Evolutionary conservation across 2,797 vertebrate species (phyloP).

Genomic region (Champsocephalus gunnari): DNA sequence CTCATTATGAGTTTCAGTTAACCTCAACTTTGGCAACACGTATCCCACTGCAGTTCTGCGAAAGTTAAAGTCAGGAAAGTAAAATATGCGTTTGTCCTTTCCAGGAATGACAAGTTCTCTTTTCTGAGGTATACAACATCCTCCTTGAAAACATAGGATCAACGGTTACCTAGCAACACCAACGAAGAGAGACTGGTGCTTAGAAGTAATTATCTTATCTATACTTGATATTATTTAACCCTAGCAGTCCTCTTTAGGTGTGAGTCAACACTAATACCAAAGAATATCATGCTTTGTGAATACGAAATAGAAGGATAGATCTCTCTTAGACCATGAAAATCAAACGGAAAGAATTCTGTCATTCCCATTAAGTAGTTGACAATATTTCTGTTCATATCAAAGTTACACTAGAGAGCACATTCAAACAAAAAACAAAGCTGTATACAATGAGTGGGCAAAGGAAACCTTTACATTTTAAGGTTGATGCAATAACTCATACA

Average conservation of each 20-base stretch:
- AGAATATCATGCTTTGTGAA: not conserved
- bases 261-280: not conserved
- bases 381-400: not conserved
- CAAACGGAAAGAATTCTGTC: not conserved
- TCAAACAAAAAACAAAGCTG: not conserved
- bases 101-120: conserved; percentile 20
- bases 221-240: conserved; percentile 39
- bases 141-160: conserved; percentile 43
- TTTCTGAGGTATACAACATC: conserved; percentile 42
- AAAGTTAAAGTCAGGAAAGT: conserved; percentile 27
- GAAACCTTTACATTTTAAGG: not conserved
- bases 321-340: not conserved
- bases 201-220: conserved; percentile 18
- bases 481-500: not conserved
- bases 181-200: conserved; percentile 19
- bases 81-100: conserved; percentile 24
- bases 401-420: not conserved
- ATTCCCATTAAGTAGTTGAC: not conserved
- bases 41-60: conserved; percentile 3
- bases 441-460: not conserved
- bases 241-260: not conserved
- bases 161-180: conserved; percentile 66
- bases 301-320: not conserved
- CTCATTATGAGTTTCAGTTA: conserved; percentile 21
- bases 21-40: conserved; percentile 16